Evolutionary conservation across 35 echinoderm and acorn worm species (phyloP), one percentile per base, ranked within the genome.

Genomic region (Apostichopus parvimensis): DNA sequence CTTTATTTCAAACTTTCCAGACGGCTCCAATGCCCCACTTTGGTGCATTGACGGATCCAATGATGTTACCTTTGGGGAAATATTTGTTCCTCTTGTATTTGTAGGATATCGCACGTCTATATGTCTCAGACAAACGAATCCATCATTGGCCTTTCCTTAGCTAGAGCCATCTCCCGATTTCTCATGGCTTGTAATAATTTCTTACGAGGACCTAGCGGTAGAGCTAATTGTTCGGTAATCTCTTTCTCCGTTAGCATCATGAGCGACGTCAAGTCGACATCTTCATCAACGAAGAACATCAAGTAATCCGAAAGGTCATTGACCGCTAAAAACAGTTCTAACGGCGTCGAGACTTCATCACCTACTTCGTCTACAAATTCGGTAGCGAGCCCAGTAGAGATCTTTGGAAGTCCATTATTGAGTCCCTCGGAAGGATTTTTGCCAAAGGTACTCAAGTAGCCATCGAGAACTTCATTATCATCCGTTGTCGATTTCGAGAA

Each of bases 211-310:
- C 95, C 97, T 15, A 99, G 78, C 5, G 93, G 93, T 11, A 99
- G 59, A 52, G 71, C 56, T 17, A 99, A 23, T 26, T 87, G 85
- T 15, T 94, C 91, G 0, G 83, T 9, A 80, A 99, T 88, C 45
- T 99, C 97, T 5, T 99, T 73, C 18, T 99, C 97, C 1, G 59
- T 94, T 13, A 95, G 56, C 9, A 99, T 84, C 83, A 93, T 92
- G 12, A 99, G 83, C 5, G 97, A 95, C 20, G 94, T 92, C 52
- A 99, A 80, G 92, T 99, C 97, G 52, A 99, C 93, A 71, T 96
- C 93, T 90, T 99, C 95, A 8, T 94, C 60, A 8, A 73, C 93
- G 57, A 99, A 99, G 14, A 96, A 28, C 52, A 86, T 77, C 17
- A 99, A 77, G 79, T 99, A 99, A 78, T 99, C 97, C 28, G 89